Evolutionary conservation across 2,113 vertebrate species (phyloP), one percentile per base, ranked within the genome.

Genomic region (Tetraodon nigroviridis): DNA sequence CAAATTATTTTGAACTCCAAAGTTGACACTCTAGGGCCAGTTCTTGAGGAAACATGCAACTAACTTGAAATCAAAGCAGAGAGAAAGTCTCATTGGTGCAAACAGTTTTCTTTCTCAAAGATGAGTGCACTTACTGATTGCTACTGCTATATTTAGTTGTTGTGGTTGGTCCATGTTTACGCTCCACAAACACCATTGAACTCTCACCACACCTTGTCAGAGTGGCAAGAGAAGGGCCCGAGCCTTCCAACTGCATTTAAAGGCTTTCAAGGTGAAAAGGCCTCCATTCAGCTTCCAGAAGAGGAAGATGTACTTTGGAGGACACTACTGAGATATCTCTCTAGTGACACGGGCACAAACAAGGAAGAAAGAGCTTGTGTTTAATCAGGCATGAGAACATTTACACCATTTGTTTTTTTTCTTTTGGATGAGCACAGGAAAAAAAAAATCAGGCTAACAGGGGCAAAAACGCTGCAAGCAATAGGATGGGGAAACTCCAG

Each of bases 401-500:
- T 87, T 80, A 88, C 75, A 82, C 73, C 66, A 84, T 87, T 88
- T 87, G 81, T 86, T 86, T 85, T 83, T 78, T 52, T 78, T 52
- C 72, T 78, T 81, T 57, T 61, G 69, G 69, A 78, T 81, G 76
- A 83, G 64, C 81, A 74, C 65, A 74, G 65, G 65, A 12, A 13
- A 5, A 18, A 55, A 73, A 61, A 79, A 75, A 72, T 72, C 8
- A 66, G 45, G 71, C 69, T 64, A 79, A 80, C 78, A 81, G 64
- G 66, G 56, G 52, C 61, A 53, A 55, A 76, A 72, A 74, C 21
- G 73, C 81, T 78, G 57, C 78, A 76, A 80, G 78, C 70, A 78
- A 64, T 66, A 78, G 51, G 47, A 74, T 45, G 53, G 65, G 64
- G 55, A 71, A 78, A 65, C 64, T 59, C 60, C 64, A 60, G 73